Base-by-base conservation (phyloP, 2,888 invertebrate genomes). In the Machimus atricapillus region DNA sequence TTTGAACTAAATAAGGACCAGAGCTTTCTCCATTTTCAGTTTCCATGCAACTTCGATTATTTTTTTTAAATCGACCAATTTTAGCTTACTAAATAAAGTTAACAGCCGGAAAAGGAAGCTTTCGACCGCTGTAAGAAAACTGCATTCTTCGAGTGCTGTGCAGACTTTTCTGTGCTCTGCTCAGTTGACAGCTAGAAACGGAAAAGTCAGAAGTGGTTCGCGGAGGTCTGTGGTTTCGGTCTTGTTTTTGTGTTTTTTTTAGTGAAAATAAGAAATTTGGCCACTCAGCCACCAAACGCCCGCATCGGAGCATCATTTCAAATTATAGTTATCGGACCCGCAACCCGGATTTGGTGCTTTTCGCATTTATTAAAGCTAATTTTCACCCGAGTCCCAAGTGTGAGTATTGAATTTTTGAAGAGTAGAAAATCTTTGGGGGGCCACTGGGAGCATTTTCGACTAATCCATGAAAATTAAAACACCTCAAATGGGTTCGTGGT, bases 241-340 rank as follows among this genome's bases (percentile, higher is more conserved):
- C 31, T 85, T 85, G 74, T 46, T 85, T 85, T 85, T 76, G 46
- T 81, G 52, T 78, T 40, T 78, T 52, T 76, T 56, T 81, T 81
- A 56, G 52, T 81, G 81, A 23, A 56, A 46, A 76, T 76, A 85
- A 85, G 43, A 76, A 74, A 66, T 83, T 40, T 16, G 58, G 37
- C 9, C 31, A 9, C 19, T 83, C 19, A 19, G 19, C 9, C n/a
- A n/a, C 37, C 73, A 19, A n/a, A 23, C 73, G 83, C 16, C 9
- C 43, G 27, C 46, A 56, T 14, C 27, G 52, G 46, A 56, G 31
- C 46, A 19, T 5, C 46, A 2, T 19, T 43, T 43, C 12, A 37
- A n/a, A 27, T 27, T n/a, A 81, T 40, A 27, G 46, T 78, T n/a
- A 78, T 37, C 37, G 23, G 14, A 34, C 52, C n/a, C 37, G 16